phyloP scores from a whole-genome alignment of 2,113 vertebrate genomes.

The Toxotes chatareus region DNA sequence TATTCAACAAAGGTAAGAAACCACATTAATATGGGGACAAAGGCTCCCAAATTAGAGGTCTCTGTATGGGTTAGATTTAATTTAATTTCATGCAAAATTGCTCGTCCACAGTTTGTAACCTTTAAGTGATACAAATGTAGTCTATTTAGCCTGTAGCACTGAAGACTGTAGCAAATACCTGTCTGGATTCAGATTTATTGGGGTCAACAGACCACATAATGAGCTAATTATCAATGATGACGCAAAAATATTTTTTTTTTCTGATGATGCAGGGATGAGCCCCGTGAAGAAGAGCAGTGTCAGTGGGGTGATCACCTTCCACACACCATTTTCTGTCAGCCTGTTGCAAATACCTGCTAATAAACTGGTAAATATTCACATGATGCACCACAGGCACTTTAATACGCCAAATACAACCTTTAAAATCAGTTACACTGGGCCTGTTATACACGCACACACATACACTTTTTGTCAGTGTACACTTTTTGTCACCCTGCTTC shows the following conservation, averaged over 20 bases:
- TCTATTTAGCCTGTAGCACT: background rate
- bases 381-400: background rate
- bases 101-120: background rate
- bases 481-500: background rate
- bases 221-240: background rate
- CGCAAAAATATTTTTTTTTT: background rate
- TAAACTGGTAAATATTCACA: background rate
- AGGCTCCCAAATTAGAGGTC: background rate
- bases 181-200: background rate
- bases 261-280: conserved; percentile 40
- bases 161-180: background rate
- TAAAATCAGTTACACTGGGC: background rate
- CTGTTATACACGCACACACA: background rate
- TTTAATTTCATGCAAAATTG: background rate
- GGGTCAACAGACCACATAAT: background rate
- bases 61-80: too few relatives aligned
- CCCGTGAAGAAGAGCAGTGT: conserved; percentile 25
- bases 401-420: background rate
- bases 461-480: background rate
- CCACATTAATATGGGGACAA: background rate
- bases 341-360: background rate
- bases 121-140: background rate
- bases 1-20: conserved; percentile 40
- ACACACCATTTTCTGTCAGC: conserved; percentile 22
- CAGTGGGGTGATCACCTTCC: conserved; percentile 50